Evolutionary conservation across 2,888 invertebrate genomes (phyloP).

Genomic region (Tenthredo scrophulariae): DNA sequence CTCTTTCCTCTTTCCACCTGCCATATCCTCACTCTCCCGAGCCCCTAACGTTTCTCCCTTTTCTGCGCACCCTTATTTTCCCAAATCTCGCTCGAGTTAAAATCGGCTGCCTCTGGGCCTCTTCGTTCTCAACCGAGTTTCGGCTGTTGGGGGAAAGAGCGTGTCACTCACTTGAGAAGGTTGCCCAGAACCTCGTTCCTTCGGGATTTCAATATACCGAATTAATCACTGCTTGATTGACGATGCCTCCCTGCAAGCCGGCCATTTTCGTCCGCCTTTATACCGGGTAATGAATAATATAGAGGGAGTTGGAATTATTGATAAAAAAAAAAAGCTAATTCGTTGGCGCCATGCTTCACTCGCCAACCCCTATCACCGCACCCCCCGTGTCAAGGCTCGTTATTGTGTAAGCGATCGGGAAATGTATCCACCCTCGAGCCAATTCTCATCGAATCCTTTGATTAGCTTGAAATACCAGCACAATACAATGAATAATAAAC

Average conservation of each 20-base stretch:
- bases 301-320: conserved; percentile 30
- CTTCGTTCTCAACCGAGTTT: conserved; percentile 27
- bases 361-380: neutral
- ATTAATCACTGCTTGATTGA: conserved; percentile 53
- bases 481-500: neutral
- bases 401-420: conserved; percentile 23
- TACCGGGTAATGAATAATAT: conserved; percentile 42
- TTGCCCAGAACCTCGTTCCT: conserved; percentile 25
- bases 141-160: neutral
- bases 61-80: conserved; percentile 43
- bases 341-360: conserved; percentile 23
- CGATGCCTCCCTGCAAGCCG: conserved; percentile 24
- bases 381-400: conserved; percentile 22
- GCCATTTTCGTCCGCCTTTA: conserved; percentile 30
- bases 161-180: conserved; percentile 36
- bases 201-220: conserved; percentile 53
- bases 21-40: neutral
- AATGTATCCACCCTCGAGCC: conserved; percentile 12
- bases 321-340: conserved; percentile 35
- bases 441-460: conserved; percentile 26
- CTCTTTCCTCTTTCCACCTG: neutral
- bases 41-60: conserved; percentile 8
- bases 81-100: conserved; percentile 43
- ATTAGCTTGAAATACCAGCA: neutral
- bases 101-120: conserved; percentile 30